A percentile compares a stretch with the other conserved stretches of the same genome.
These are phyloP conservation scores for Xestobium rufovillosum DNA, from an alignment of 2,888 invertebrate species.

Conservation along the genomic window DNA sequence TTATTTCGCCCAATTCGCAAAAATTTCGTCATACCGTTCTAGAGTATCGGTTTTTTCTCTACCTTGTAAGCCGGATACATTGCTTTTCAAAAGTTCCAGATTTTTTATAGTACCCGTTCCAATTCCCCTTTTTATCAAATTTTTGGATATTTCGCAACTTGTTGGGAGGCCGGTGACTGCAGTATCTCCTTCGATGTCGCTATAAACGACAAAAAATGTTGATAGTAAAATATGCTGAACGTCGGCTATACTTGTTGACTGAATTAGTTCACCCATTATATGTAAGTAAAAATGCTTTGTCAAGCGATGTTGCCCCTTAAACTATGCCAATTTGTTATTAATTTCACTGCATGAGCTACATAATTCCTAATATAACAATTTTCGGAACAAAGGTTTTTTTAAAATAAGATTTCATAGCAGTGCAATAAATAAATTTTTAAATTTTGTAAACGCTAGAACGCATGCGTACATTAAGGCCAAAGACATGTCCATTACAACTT, in stretches of 20 bases:
- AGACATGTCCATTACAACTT: slow-evolving; percentile 17
- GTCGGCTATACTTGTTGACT: slow-evolving; percentile 5
- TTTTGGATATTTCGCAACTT: slow-evolving; percentile 5
- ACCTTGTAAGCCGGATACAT: neutral
- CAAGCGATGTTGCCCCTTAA: slow-evolving; percentile 5
- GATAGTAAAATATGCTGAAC: slow-evolving; percentile 4
- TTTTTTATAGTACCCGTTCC: slow-evolving; percentile 5
- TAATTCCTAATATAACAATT: slow-evolving; percentile 7
- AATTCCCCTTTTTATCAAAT: slow-evolving; percentile 3
- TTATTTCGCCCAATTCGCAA: slow-evolving; percentile 5
- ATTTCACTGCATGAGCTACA: slow-evolving; percentile 7
- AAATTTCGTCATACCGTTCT: too few species aligned
- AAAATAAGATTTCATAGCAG: slow-evolving; percentile 5
- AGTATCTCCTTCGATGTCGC: slow-evolving; percentile 10
- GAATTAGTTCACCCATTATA: slow-evolving; percentile 10
- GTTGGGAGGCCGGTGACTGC: neutral
- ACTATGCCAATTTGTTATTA: slow-evolving; percentile 4
- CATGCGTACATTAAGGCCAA: slow-evolving; percentile 14
- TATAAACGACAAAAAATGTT: slow-evolving; percentile 9
- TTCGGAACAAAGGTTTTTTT: neutral
- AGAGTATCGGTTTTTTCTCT: neutral
- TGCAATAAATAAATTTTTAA: slow-evolving; percentile 4
- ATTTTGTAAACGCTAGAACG: slow-evolving; percentile 1
- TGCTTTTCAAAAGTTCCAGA: neutral
- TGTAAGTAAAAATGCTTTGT: slow-evolving; percentile 10